A percentile compares a stretch with the other conserved stretches of the same genome.
These are phyloP conservation scores for Monodelphis domestica DNA, from an alignment of 2,797 vertebrate genomes.

Conservation along the genomic window DNA sequence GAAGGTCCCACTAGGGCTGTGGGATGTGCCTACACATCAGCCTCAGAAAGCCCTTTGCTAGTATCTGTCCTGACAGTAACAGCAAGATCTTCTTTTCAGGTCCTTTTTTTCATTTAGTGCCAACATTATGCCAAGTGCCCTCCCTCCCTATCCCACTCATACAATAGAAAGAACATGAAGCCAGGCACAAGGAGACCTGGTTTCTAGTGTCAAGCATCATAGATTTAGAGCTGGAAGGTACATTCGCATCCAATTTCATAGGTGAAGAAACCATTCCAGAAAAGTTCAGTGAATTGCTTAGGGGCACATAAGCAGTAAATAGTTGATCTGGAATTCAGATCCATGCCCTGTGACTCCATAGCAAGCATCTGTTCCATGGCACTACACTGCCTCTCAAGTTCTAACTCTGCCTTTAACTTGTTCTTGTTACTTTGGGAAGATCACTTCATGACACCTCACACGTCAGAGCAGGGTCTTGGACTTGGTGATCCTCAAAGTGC, in stretches of 20 bases:
- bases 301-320: background rate
- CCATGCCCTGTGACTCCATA: background rate
- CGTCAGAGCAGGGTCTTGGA: background rate
- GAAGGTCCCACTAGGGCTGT: background rate
- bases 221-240: background rate
- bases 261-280: background rate
- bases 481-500: background rate
- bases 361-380: background rate
- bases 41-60: background rate
- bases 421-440: background rate
- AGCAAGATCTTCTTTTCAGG: background rate
- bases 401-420: background rate
- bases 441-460: background rate
- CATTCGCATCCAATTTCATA: background rate
- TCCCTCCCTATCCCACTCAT: background rate
- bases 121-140: background rate
- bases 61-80: background rate
- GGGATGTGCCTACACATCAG: background rate
- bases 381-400: background rate
- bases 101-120: background rate
- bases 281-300: background rate
- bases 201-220: background rate
- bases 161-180: background rate
- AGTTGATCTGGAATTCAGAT: background rate
- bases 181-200: background rate